Base-by-base conservation (phyloP, 2,888 invertebrate genomes). In the Ichneumoninae sp. region DNA sequence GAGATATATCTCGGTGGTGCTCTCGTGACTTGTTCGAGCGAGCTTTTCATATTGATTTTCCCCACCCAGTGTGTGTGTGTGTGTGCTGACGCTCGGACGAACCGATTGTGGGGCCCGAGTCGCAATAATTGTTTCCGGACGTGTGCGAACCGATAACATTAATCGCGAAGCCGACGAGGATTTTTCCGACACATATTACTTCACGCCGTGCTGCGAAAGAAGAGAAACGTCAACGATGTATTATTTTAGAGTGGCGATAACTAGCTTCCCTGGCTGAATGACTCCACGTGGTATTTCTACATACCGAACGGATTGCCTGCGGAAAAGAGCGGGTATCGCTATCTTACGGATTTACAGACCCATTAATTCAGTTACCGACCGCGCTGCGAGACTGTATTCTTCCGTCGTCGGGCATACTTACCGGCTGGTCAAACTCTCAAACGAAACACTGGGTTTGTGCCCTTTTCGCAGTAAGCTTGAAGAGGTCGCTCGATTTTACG, bases 11-110 rank as follows among this genome's bases (percentile, higher is more conserved):
- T 50, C 52, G 19, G 10, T 7, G 22, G 50, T 30, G 7, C 57
- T 30, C 36, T 50, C 62, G 57, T 68, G 19, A 65, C 62, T 71
- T 30, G 68, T 82, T 69, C 71, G 47, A 65, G 76, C 60, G 62
- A 75, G 75, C 80, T 83, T 85, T 83, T 80, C 83, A 85, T 85
- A 85, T 85, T 85, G 85, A 85, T 85, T 83, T 83, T 82, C 71
- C 36, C 80, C 85, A 83, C 80, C 68, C 74, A 72, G 16, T 52
- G 66, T 50, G 68, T 36, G 62, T 50, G 68, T 36, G 62, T 52
- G 66, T n/a, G 68, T 50, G 62, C 13, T 13, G 52, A 47, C 22
- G 30, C 60, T 19, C 40, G 50, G 60, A 40, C 22, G 36, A 52
- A 13, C n/a, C 62, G 36, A 65, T 33, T 47, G 33, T 16, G 40